Evolutionary conservation across 2,888 invertebrate species (phyloP), one percentile per base, ranked within the genome.

Genomic region (Dicranocentrus wangi): DNA sequence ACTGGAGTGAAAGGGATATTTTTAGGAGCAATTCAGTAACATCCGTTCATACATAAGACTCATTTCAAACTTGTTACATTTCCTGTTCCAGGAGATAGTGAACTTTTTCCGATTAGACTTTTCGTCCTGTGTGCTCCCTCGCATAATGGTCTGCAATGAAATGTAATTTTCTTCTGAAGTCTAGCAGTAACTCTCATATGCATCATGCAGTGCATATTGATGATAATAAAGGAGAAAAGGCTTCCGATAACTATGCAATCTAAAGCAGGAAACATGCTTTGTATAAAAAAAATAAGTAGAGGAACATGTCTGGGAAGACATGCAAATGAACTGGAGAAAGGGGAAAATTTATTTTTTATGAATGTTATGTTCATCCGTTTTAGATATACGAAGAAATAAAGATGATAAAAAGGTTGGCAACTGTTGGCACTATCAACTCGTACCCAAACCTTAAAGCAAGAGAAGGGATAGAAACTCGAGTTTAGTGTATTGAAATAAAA

Each of bases 61-160:
- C 23, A 23, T 55, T 55, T 25, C 55, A 55, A 25, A 55, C 25
- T 55, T 55, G 55, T 23, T 55, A 55, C 25, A 55, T 55, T 55
- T 55, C 55, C 55, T 55, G 25, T 55, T 47, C 47, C 55, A 51
- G 19, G 19, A 55, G 55, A 55, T 55, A 19, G 55, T 3, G 15
- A 55, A 55, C 55, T 13, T 55, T 55, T 25, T 55, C 55, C 55
- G 55, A 55, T 55, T 55, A 23, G 23, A n/a, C 2, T 23, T 17
- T 21, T 25, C 25, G n/a, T 3, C 1, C 47, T 2, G 13, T 39
- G 13, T 13, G 32, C 32, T 32, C n/a, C n/a, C n/a, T n/a, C n/a
- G n/a, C 47, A 47, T n/a, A 10, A 47, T 47, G 2, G 7, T 21
- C 21, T 53, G 13, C 21, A 53, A 53, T 53, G 53, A 21, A 53